These are phyloP conservation scores for Drosophila oshimai DNA, from an alignment of 1,140 invertebrate genomes.

Conservation along the genomic window DNA sequence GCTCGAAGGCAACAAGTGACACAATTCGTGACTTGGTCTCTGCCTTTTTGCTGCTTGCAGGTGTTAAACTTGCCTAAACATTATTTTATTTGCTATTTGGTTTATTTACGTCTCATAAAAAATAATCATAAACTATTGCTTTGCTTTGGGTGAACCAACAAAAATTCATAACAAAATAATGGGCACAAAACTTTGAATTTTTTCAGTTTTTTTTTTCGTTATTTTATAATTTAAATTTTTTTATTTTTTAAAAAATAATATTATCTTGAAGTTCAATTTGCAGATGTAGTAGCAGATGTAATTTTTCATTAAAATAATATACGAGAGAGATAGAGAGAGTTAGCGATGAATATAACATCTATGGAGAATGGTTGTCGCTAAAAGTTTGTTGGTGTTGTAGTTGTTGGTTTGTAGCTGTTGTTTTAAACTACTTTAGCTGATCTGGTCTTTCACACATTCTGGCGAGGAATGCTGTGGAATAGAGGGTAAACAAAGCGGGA, in stretches of 20 bases:
- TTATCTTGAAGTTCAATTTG: conserved; percentile 82
- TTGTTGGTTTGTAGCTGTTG: conserved; percentile 61
- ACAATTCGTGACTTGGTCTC: not conserved
- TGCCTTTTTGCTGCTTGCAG: not conserved
- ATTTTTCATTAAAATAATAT: conserved; percentile 82
- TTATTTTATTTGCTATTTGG: conserved; percentile 54
- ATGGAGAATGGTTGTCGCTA: conserved; percentile 83
- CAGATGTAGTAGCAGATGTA: conserved; percentile 81
- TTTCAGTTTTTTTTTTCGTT: conserved; percentile 72
- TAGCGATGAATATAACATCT: conserved; percentile 82
- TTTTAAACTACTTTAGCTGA: conserved; percentile 75
- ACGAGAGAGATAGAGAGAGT: conserved; percentile 82
- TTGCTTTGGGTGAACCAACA: conserved; percentile 15
- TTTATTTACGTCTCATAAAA: conserved; percentile 61
- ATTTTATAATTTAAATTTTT: conserved; percentile 82
- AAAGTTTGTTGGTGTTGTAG: conserved; percentile 62
- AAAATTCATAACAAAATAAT: conserved; percentile 75
- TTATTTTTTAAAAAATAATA: conserved; percentile 82
- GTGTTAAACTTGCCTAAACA: conserved; percentile 28
- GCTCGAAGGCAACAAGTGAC: not conserved
- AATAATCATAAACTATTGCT: conserved; percentile 43
- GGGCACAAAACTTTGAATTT: conserved; percentile 49
- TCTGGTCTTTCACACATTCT: conserved; percentile 87
- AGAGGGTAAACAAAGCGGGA: conserved; percentile 18
- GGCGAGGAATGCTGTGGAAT: conserved; percentile 87